These are phyloP conservation scores for Miniopterus natalensis DNA, from an alignment of 2,113 vertebrate species.

Conservation along the genomic window DNA sequence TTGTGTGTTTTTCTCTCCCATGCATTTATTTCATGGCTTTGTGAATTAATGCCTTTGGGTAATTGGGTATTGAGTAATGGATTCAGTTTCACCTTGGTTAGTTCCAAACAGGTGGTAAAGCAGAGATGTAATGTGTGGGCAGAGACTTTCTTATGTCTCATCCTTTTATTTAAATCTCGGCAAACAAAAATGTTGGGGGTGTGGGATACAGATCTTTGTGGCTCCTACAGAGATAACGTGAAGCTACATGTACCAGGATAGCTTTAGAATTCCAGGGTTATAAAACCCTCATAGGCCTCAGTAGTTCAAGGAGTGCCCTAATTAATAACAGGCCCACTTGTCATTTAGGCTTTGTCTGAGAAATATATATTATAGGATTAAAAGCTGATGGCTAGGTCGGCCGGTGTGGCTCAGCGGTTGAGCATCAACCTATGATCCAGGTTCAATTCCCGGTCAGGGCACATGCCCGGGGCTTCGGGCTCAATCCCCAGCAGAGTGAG, in stretches of 20 bases:
- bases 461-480: no score
- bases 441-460: no score
- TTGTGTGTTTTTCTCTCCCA: background rate
- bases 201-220: constrained; percentile 47
- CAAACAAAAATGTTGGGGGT: constrained; percentile 56
- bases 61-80: background rate
- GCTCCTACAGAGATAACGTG: constrained; percentile 60
- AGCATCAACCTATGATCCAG: no score
- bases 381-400: background rate
- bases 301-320: constrained; percentile 26
- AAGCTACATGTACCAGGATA: constrained; percentile 59
- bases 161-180: constrained; percentile 61
- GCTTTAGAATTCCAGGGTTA: constrained; percentile 41
- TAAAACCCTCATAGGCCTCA: constrained; percentile 56
- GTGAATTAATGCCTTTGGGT: background rate
- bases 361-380: constrained; percentile 7
- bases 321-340: background rate
- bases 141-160: background rate
- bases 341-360: constrained; percentile 49
- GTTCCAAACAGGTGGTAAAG: constrained; percentile 44
- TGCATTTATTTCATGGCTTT: background rate
- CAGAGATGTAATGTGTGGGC: background rate
- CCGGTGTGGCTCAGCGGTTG: no score
- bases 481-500: no score
- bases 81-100: background rate